Percentiles rank a stretch among this genome's conserved stretches.
These are phyloP conservation scores for Harlomillsia oculata DNA, from an alignment of 1,140 invertebrate genomes.

Conservation along the genomic window DNA sequence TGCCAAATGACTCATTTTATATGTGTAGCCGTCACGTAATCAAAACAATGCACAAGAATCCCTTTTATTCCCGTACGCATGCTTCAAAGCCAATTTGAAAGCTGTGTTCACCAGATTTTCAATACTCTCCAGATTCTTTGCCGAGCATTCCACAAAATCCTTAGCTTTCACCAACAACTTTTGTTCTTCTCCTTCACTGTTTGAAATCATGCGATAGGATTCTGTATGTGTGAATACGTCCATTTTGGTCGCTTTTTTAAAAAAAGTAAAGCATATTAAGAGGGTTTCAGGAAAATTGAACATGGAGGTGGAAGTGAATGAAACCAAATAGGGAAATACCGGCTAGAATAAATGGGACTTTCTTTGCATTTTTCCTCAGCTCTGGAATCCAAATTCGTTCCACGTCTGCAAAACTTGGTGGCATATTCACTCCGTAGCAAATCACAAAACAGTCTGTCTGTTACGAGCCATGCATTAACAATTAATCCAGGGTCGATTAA, in stretches of 20 bases:
- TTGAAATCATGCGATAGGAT: neutral
- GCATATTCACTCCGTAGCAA: constrained; percentile 12
- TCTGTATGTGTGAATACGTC: neutral
- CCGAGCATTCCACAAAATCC: neutral
- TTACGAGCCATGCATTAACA: neutral
- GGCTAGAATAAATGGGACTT: constrained; percentile 1
- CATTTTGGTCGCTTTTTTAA: neutral
- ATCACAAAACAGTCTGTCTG: constrained; percentile 19
- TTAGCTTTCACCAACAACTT: neutral
- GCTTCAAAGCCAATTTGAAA: neutral
- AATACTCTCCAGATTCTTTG: neutral
- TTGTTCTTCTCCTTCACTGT: neutral
- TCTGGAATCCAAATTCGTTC: constrained; percentile 10
- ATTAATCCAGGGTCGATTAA: neutral
- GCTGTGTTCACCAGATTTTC: neutral
- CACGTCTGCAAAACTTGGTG: constrained; percentile 6
- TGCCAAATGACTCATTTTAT: no score
- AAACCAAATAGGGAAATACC: no score
- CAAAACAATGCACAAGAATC: neutral
- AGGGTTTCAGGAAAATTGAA: neutral
- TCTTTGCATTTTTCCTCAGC: neutral
- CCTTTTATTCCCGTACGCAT: neutral
- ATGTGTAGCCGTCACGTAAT: no score
- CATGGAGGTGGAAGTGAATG: neutral
- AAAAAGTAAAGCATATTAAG: neutral